A percentile compares a stretch with the other conserved stretches of the same genome.
These are phyloP conservation scores for Grantiella picta DNA, from an alignment of 2,113 vertebrate species.

Conservation along the genomic window DNA sequence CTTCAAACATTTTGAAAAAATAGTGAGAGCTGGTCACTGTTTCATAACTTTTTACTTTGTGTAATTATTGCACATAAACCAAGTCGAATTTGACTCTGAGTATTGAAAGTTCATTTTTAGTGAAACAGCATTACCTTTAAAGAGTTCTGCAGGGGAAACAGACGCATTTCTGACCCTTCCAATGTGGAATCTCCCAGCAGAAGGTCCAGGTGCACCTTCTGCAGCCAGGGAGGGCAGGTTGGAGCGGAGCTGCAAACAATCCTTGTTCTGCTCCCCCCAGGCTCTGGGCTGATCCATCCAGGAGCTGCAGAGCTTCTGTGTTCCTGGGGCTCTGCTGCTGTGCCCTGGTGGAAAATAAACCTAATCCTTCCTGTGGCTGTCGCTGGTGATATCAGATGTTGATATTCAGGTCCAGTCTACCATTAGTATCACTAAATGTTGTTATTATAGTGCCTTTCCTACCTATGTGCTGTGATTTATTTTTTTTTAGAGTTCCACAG, in stretches of 20 bases:
- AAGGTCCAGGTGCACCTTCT: not conserved
- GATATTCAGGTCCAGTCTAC: not conserved
- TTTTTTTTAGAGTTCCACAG: not conserved
- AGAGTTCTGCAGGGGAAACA: not conserved
- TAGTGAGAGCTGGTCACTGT: not conserved
- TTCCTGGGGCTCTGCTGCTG: not conserved
- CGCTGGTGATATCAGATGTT: not conserved
- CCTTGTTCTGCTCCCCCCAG: not conserved
- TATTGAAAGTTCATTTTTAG: not conserved
- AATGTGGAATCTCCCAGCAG: not conserved
- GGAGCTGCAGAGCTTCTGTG: not conserved
- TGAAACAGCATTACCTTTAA: too few relatives aligned
- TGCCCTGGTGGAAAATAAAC: not conserved
- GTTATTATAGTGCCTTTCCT: not conserved
- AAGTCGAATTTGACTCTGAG: not conserved
- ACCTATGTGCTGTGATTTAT: not conserved
- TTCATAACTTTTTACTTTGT: not conserved
- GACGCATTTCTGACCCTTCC: not conserved
- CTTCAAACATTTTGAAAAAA: not conserved
- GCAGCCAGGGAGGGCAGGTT: fast-evolving
- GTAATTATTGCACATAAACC: not conserved
- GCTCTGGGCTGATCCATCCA: not conserved
- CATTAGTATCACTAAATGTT: not conserved
- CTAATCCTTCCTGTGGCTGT: not conserved
- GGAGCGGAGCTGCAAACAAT: not conserved